Percentiles rank a stretch among this genome's conserved stretches.
Conservation (phyloP, 2,888 invertebrate genomes). For the Gryllus longicercus region DNA sequence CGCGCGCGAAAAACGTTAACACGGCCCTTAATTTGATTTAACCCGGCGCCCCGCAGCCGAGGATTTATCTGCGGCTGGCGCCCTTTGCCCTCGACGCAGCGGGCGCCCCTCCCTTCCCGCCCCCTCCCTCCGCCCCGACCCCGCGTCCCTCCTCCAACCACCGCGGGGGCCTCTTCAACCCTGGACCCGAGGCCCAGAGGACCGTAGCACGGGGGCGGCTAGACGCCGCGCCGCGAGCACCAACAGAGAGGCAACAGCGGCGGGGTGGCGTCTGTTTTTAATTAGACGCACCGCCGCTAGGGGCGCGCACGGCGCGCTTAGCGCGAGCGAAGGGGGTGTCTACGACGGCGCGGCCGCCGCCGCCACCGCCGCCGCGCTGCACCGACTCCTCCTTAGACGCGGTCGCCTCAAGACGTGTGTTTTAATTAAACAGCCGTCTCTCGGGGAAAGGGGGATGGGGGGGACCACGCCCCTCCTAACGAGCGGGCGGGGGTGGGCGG, state of each 20-base stretch:
- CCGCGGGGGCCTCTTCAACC: neutral
- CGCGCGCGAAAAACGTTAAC: constrained; percentile 17
- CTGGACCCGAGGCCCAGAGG: neutral
- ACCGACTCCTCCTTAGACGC: neutral
- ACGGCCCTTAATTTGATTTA: constrained; percentile 17
- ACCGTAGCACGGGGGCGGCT: neutral
- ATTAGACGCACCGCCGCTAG: neutral
- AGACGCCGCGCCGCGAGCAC: neutral
- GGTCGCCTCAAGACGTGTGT: neutral
- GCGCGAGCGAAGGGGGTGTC: neutral
- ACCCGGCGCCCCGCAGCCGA: neutral
- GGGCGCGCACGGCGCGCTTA: neutral
- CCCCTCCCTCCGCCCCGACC: neutral
- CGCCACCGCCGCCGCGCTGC: neutral
- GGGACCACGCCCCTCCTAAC: neutral
- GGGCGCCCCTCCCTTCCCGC: neutral
- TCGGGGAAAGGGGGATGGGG: neutral
- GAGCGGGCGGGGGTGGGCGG: neutral
- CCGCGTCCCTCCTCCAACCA: neutral
- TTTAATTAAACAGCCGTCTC: neutral
- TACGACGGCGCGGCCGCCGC: neutral
- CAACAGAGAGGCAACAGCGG: neutral
- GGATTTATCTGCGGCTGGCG: neutral
- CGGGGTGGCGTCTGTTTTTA: neutral
- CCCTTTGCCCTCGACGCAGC: neutral